These are phyloP conservation scores for Cotesia congregata DNA, from an alignment of 2,888 invertebrate genomes.

Conservation along the genomic window DNA sequence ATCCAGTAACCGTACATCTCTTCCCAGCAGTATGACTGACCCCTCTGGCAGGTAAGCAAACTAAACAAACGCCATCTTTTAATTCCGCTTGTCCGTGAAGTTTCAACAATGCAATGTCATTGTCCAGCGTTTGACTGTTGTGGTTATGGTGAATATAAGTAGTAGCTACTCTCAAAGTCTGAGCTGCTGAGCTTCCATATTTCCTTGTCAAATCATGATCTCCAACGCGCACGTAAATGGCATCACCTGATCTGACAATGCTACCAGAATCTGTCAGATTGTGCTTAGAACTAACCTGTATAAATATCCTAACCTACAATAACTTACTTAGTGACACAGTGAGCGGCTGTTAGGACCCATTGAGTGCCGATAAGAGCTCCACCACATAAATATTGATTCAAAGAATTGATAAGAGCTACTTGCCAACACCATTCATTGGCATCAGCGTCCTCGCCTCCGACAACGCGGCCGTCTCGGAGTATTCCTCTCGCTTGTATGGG, in stretches of 20 bases:
- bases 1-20: slow-evolving; percentile 92
- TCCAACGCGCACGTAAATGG: slow-evolving; percentile 92
- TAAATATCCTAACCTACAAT: neutral
- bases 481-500: slow-evolving; percentile 60
- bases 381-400: slow-evolving; percentile 94
- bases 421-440: slow-evolving; percentile 98
- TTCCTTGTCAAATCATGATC: slow-evolving; percentile 93
- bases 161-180: slow-evolving; percentile 90
- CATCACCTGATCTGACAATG: slow-evolving; percentile 93
- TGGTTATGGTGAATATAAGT: slow-evolving; percentile 97
- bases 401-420: slow-evolving; percentile 91
- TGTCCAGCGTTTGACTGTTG: slow-evolving; percentile 93
- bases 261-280: slow-evolving; percentile 71
- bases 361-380: slow-evolving; percentile 94
- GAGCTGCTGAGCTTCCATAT: slow-evolving; percentile 92
- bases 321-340: slow-evolving; percentile 92
- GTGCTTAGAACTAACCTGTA: neutral
- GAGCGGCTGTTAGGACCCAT: slow-evolving; percentile 94
- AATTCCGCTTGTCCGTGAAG: slow-evolving; percentile 90
- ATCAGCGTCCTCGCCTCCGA: slow-evolving; percentile 92
- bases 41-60: slow-evolving; percentile 90
- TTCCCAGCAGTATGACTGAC: slow-evolving; percentile 91
- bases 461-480: slow-evolving; percentile 75
- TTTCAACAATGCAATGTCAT: slow-evolving; percentile 93
- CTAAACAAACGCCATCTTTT: slow-evolving; percentile 87